A percentile compares a stretch with the other conserved stretches of the same genome.
These are phyloP conservation scores for Mechanitis mazaeus DNA, from an alignment of 2,888 invertebrate species.

Conservation along the genomic window DNA sequence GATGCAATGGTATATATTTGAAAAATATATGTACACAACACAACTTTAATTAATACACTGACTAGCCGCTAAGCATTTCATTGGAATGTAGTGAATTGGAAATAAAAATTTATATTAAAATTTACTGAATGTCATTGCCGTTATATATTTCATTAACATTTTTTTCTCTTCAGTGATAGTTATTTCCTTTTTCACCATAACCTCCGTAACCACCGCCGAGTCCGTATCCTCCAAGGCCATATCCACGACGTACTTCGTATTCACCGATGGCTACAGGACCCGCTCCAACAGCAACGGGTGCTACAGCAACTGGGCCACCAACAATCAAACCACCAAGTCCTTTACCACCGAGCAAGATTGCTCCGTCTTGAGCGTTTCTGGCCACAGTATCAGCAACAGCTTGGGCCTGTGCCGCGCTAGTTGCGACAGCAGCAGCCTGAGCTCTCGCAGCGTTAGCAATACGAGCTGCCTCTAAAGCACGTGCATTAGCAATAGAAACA, in stretches of 20 bases:
- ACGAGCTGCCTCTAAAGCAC: slow-evolving; percentile 64
- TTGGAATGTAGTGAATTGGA: slow-evolving; percentile 53
- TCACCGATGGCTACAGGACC: slow-evolving; percentile 25
- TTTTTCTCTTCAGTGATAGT: slow-evolving; percentile 25
- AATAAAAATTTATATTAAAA: slow-evolving; percentile 55
- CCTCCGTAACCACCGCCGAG: slow-evolving; percentile 22
- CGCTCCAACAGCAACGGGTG: slow-evolving; percentile 25
- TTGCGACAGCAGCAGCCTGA: slow-evolving; percentile 53
- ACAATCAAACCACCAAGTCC: slow-evolving; percentile 33
- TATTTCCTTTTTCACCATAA: slow-evolving; percentile 20
- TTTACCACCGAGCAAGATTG: slow-evolving; percentile 47
- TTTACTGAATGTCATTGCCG: slow-evolving; percentile 24
- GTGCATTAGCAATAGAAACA: slow-evolving; percentile 62
- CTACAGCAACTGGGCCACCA: slow-evolving; percentile 17
- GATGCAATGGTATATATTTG: slow-evolving; percentile 32
- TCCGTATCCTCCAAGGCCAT: slow-evolving; percentile 28
- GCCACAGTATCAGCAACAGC: slow-evolving; percentile 58
- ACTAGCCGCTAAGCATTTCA: slow-evolving; percentile 68
- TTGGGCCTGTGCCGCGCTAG: slow-evolving; percentile 58
- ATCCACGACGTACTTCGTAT: slow-evolving; percentile 28
- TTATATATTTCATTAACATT: slow-evolving; percentile 20
- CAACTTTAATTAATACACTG: slow-evolving; percentile 44
- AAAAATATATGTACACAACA: slow-evolving; percentile 42
- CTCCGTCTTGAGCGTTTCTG: slow-evolving; percentile 57
- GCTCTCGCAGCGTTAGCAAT: slow-evolving; percentile 60